Evolutionary conservation across 2,888 invertebrate genomes (phyloP), one percentile per base, ranked within the genome.

Genomic region (Cotesia congregata): DNA sequence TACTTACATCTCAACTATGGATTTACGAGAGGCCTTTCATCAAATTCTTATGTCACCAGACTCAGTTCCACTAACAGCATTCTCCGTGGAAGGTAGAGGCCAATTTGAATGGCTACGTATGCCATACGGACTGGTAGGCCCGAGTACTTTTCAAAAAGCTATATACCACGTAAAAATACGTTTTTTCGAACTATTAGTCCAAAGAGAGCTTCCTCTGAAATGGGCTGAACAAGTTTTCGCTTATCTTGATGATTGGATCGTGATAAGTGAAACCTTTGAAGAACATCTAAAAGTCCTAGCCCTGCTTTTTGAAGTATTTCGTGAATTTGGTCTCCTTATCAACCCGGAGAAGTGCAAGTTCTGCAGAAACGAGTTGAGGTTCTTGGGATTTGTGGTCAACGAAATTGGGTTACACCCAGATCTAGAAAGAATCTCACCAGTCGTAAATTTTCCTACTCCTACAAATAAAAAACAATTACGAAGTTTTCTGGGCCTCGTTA

Each of bases 351-450:
- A 80, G 64, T 50, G 20, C 20, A 20, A 20, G 2, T 20, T 20
- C 20, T 20, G 20, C 20, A 20, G 20, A 20, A 20, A 20, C 5
- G 77, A 80, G 67, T 77, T 79, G 0, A 73, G 78, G 60, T 79
- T 73, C 17, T 76, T 79, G 50, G 80, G 78, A 9, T 80, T 77
- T 60, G 64, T 79, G 3, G 69, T 81, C 38, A 77, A 81, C 61
- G 72, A 79, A 67, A 17, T 50, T 7, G 77, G 81, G 6, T 77
- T 81, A 61, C 64, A 76, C 20, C 77, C 80, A 4, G 77, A 80
- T 17, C 78, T 78, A 2, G 78, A 78, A n/a, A 77, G 78, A 41
- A 75, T 82, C 6, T 67, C 79, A 70, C 78, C n/a, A n/a, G n/a
- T n/a, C n/a, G n/a, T n/a, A n/a, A n/a, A n/a, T n/a, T n/a, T n/a